A percentile compares a stretch with the other conserved stretches of the same genome.
Evolutionary conservation across 2,797 vertebrate genomes (phyloP).

Genomic region (Micropoecilia bifurca): DNA sequence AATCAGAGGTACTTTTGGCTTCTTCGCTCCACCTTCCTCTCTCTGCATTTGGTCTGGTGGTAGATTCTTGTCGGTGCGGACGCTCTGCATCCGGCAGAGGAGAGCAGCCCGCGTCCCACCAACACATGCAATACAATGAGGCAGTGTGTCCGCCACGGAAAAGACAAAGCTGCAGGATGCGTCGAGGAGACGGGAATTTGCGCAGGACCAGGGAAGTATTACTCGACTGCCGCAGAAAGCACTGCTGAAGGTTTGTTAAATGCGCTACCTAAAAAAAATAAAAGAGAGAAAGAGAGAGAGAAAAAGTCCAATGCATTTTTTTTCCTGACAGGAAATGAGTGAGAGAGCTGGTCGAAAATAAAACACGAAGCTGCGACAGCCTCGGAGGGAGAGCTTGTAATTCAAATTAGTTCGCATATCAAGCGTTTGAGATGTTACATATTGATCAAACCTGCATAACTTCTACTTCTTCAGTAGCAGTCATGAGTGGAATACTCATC

Average conservation of each 20-base stretch:
- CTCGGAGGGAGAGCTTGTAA: constrained; percentile 3
- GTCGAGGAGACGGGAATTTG: constrained; percentile 32
- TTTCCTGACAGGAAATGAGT: constrained; percentile 11
- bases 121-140: constrained; percentile 59
- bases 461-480: not conserved
- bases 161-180: constrained; percentile 71
- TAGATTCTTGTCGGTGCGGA: constrained; percentile 13
- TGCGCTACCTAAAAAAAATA: not conserved
- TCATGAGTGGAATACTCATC: not conserved
- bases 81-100: constrained; percentile 42
- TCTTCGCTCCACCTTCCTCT: not conserved
- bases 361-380: not conserved
- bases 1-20: not conserved
- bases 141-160: constrained; percentile 50
- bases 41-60: not conserved
- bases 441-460: not conserved
- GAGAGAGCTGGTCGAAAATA: not conserved
- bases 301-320: not conserved
- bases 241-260: constrained; percentile 63
- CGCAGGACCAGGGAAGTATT: constrained; percentile 31
- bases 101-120: constrained; percentile 42
- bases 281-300: not conserved
- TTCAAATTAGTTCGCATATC: constrained; percentile 15
- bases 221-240: constrained; percentile 33
- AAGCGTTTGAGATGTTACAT: not conserved